A percentile compares a stretch with the other conserved stretches of the same genome.
phyloP scores from a whole-genome alignment of 2,888 invertebrate genomes.

The Abscondita cerata region DNA sequence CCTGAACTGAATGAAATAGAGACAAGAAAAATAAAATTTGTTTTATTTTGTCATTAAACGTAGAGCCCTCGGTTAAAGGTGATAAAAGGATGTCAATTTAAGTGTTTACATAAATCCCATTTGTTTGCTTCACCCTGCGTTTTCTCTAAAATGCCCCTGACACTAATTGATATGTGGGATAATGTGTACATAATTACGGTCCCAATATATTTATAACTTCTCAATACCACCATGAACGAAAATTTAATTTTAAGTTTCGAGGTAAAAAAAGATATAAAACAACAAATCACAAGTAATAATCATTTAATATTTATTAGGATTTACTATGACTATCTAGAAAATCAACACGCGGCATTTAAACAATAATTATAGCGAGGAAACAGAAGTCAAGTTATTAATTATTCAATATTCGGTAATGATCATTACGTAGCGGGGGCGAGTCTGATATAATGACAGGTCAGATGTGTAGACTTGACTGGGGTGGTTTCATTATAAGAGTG shows the following conservation, averaged over 20 bases:
- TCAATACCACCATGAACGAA: no score
- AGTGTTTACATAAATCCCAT: slow-evolving; percentile 24
- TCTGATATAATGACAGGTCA: slow-evolving; percentile 59
- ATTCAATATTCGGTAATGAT: slow-evolving; percentile 51
- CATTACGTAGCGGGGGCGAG: slow-evolving; percentile 51
- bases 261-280: not conserved
- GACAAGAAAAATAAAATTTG: no score
- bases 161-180: slow-evolving; percentile 25
- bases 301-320: slow-evolving; percentile 1
- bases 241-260: no score
- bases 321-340: slow-evolving; percentile 18
- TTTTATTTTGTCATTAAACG: no score
- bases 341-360: slow-evolving; percentile 40
- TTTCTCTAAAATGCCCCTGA: slow-evolving; percentile 23
- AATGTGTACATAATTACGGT: slow-evolving; percentile 26
- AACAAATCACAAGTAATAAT: not conserved
- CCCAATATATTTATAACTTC: slow-evolving; percentile 1
- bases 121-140: slow-evolving; percentile 32
- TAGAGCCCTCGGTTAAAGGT: not conserved
- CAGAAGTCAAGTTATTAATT: slow-evolving; percentile 53
- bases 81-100: slow-evolving; percentile 13
- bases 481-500: slow-evolving; percentile 31
- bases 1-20: not conserved
- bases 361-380: slow-evolving; percentile 41
- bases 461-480: slow-evolving; percentile 57